These are phyloP conservation scores for Nephrotoma guestfalica DNA, from an alignment of 2,888 invertebrate species.

Conservation along the genomic window DNA sequence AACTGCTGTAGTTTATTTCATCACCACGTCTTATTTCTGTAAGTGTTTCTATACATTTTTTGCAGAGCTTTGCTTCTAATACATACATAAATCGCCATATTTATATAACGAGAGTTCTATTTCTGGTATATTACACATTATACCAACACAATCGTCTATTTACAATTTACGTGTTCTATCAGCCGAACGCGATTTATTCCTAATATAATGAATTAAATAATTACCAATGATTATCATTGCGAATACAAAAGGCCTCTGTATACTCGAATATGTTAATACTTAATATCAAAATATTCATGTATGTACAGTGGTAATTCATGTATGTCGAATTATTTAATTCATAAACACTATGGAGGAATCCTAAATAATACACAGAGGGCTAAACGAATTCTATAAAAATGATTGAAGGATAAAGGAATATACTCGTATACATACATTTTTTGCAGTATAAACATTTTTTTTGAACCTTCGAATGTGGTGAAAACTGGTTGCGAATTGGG, in stretches of 20 bases:
- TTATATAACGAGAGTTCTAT: too few relatives aligned
- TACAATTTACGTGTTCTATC: neutral
- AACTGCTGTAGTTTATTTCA: too few relatives aligned
- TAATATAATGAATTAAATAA: neutral
- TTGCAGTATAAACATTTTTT: neutral
- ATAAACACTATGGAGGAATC: neutral
- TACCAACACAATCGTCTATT: too few relatives aligned
- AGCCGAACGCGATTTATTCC: neutral
- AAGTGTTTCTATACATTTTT: too few relatives aligned
- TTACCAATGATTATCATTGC: neutral
- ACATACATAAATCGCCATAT: too few relatives aligned
- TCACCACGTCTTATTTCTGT: too few relatives aligned
- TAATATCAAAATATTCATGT: neutral
- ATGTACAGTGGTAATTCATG: neutral
- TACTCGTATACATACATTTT: neutral
- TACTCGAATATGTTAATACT: neutral
- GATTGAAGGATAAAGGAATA: neutral
- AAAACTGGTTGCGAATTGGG: neutral
- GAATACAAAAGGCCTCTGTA: neutral
- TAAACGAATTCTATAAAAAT: neutral
- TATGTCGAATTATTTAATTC: neutral
- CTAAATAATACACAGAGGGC: neutral
- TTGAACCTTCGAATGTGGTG: neutral
- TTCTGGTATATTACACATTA: too few relatives aligned
- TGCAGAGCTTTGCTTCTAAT: too few relatives aligned